phyloP scores from a whole-genome alignment of 2,113 vertebrate genomes.

The Pelecanoides urinatrix region DNA sequence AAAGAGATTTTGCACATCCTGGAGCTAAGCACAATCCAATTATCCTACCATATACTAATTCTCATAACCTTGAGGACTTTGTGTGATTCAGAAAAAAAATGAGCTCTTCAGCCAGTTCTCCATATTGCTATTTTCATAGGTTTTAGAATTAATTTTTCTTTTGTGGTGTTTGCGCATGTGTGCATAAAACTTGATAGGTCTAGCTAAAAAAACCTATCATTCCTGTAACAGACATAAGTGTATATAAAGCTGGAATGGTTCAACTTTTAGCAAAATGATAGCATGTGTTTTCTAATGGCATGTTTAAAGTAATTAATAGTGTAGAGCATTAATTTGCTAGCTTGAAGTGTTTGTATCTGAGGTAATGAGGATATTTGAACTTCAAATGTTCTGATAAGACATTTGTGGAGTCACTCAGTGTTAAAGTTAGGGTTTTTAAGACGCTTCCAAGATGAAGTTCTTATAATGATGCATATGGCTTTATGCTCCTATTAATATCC shows the following conservation, averaged over 20 bases:
- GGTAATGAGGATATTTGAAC: not conserved
- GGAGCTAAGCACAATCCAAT: not conserved
- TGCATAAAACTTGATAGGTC: not conserved
- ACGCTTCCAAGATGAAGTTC: not conserved
- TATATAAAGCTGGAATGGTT: not conserved
- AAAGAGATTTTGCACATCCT: not conserved
- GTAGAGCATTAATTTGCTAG: not conserved
- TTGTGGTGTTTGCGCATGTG: not conserved
- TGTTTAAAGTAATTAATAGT: not conserved
- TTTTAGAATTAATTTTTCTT: not conserved
- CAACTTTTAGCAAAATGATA: not conserved
- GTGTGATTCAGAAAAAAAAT: not conserved
- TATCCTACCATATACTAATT: not conserved
- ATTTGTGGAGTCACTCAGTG: not conserved
- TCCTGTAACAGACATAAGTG: not conserved
- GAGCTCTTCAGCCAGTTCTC: not conserved
- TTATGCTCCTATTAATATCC: not conserved
- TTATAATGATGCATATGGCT: not conserved
- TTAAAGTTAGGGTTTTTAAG: not conserved
- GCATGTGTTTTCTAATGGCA: not conserved
- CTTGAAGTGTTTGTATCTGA: not conserved
- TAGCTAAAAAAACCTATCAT: not conserved
- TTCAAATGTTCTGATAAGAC: not conserved
- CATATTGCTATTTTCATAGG: not conserved
- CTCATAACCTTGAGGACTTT: not conserved